Percentiles rank a stretch among this genome's conserved stretches.
Evolutionary conservation across 2,113 vertebrate species (phyloP).

Genomic region (Crocuta crocuta): DNA sequence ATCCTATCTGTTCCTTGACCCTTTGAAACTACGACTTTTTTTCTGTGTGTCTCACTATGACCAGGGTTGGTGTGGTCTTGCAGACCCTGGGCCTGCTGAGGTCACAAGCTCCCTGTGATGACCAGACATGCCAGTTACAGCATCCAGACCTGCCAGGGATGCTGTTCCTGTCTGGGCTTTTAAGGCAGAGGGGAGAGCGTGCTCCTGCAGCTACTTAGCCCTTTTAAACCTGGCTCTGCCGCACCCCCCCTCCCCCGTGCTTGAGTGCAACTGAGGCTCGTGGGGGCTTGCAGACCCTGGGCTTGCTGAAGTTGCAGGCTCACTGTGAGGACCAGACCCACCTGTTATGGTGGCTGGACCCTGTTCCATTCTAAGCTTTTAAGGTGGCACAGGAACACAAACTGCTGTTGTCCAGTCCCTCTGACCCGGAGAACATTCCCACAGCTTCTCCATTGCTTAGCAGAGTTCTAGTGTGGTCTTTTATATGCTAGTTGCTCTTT

Average conservation of each 20-base stretch:
- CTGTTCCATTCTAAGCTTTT: background rate
- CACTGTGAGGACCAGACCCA: background rate
- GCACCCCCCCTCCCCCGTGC: background rate
- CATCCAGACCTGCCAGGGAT: background rate
- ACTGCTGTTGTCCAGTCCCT: background rate
- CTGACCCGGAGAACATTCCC: background rate
- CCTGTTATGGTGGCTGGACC: background rate
- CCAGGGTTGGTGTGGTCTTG: background rate
- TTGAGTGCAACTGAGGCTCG: background rate
- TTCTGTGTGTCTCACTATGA: background rate
- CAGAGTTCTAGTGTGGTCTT: background rate
- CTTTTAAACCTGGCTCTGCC: too few relatives aligned
- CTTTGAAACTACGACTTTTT: background rate
- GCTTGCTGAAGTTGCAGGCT: background rate
- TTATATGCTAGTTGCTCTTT: background rate
- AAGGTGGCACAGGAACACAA: background rate
- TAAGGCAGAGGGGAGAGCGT: background rate
- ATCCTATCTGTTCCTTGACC: background rate
- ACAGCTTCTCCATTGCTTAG: background rate
- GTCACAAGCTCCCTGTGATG: background rate
- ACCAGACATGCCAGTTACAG: background rate
- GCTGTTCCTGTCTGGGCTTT: background rate
- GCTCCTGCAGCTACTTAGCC: background rate
- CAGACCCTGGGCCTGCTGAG: background rate
- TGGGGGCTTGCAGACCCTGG: background rate